Evolutionary conservation across 2,888 invertebrate genomes (phyloP), one percentile per base, ranked within the genome.

Genomic region (Xestia sexstrigata): DNA sequence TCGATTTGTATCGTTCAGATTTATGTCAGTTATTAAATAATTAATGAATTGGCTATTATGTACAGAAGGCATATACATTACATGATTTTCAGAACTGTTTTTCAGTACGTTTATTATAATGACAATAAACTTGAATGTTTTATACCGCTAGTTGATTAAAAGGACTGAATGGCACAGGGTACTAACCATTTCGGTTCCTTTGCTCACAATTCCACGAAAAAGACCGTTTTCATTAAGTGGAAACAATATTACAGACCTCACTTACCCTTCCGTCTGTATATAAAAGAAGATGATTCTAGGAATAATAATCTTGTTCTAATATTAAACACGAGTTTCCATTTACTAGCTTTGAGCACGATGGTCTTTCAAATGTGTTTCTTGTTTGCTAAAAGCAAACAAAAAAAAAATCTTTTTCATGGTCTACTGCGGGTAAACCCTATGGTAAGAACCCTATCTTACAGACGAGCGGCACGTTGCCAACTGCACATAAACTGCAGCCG

Each of bases 41-140:
- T 74, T 68, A 83, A 83, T 83, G 81, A 81, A 81, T 68, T 62
- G 73, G n/a, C 49, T 49, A 74, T 83, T 68, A 76, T 70, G 42
- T 62, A 58, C 81, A 81, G 81, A 13, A 23, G 26, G 42, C n/a
- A 63, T 70, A 70, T 35, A 70, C 49, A 62, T 67, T 63, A 52
- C 15, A 68, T 77, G 13, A 73, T 42, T 58, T 0, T 23, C 20
- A 35, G 30, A 42, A 42, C 11, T 15, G 7, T 11, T 62, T 47
- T n/a, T 67, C 5, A 6, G 45, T 67, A 15, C 0, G 0, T n/a
- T 49, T 42, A 35, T 26, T 9, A 73, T 26, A 26, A 58, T 47
- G 15, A 17, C 35, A 20, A n/a, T 62, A 20, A 35, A 35, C 7
- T 60, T 26, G 8, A 9, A 42, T 17, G 8, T 42, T n/a, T 42